Conservation (phyloP, 2,113 vertebrate genomes). For the Candoia aspera region DNA sequence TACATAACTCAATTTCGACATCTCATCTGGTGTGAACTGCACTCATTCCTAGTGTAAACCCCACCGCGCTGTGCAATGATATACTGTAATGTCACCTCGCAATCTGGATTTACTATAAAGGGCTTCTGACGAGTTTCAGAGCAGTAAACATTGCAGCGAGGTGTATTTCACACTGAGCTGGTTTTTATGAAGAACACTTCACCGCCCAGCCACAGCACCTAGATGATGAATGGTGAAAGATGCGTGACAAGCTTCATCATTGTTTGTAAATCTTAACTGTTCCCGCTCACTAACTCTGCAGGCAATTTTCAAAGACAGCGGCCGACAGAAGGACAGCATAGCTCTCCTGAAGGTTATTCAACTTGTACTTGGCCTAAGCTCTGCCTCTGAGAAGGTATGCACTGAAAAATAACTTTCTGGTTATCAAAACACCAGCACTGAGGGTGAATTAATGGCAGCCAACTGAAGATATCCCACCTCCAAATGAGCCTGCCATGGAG, state of each 20-base stretch:
- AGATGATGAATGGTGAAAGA: slow-evolving; percentile 99
- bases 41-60: slow-evolving; percentile 84
- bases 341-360: slow-evolving; percentile 99
- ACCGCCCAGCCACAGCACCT: slow-evolving; percentile 90
- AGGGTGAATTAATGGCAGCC: slow-evolving; percentile 15
- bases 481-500: not conserved
- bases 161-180: slow-evolving; percentile 99
- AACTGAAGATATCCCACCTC: slow-evolving; percentile 49
- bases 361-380: slow-evolving; percentile 90
- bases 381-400: slow-evolving; percentile 57
- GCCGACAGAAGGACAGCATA: slow-evolving; percentile 91
- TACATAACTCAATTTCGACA: slow-evolving; percentile 95
- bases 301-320: slow-evolving; percentile 99
- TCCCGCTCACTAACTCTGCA: slow-evolving; percentile 99
- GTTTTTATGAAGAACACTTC: slow-evolving; percentile 99
- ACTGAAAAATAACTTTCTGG: slow-evolving; percentile 61
- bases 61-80: slow-evolving; percentile 87
- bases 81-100: slow-evolving; percentile 98
- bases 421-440: slow-evolving; percentile 38
- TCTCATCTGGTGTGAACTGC: slow-evolving; percentile 92
- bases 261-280: slow-evolving; percentile 99
- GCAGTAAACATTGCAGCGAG: slow-evolving; percentile 98
- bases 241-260: slow-evolving; percentile 99
- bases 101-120: slow-evolving; percentile 97
- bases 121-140: slow-evolving; percentile 95